These are phyloP conservation scores for Drosophila anceps DNA, from an alignment of 2,888 invertebrate genomes.

Conservation along the genomic window DNA sequence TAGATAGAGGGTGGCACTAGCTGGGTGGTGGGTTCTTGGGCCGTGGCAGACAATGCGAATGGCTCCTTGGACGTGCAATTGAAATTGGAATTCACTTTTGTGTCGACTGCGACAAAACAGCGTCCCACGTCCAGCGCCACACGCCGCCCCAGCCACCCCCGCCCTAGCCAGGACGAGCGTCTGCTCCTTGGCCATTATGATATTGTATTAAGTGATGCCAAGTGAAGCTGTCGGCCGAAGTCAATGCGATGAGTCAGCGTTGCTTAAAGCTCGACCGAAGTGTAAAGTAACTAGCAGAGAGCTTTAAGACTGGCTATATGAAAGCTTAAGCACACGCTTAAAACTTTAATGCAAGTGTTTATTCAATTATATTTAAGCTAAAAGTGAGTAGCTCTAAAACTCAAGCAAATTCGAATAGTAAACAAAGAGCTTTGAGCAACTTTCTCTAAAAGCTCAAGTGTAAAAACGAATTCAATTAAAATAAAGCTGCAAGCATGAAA, in stretches of 20 bases:
- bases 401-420: too few relatives aligned
- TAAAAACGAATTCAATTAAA: too few relatives aligned
- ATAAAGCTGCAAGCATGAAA: too few relatives aligned
- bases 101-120: constrained; percentile 49
- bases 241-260: constrained; percentile 48
- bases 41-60: constrained; percentile 54
- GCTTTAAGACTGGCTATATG: not conserved
- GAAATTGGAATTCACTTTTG: constrained; percentile 77
- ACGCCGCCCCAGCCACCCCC: not conserved
- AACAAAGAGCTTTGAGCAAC: too few relatives aligned
- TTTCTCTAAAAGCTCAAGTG: too few relatives aligned
- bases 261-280: not conserved
- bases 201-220: constrained; percentile 77
- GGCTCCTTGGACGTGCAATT: constrained; percentile 65
- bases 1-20: not conserved
- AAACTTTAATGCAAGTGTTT: not conserved
- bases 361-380: not conserved
- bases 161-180: not conserved
- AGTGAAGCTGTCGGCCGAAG: constrained; percentile 58
- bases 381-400: too few relatives aligned
- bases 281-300: not conserved
- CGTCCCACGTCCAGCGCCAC: constrained; percentile 4
- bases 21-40: constrained; percentile 3
- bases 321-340: not conserved
- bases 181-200: constrained; percentile 65